These are phyloP conservation scores for Pangasius djambal DNA, from an alignment of 2,797 vertebrate genomes.

Conservation along the genomic window DNA sequence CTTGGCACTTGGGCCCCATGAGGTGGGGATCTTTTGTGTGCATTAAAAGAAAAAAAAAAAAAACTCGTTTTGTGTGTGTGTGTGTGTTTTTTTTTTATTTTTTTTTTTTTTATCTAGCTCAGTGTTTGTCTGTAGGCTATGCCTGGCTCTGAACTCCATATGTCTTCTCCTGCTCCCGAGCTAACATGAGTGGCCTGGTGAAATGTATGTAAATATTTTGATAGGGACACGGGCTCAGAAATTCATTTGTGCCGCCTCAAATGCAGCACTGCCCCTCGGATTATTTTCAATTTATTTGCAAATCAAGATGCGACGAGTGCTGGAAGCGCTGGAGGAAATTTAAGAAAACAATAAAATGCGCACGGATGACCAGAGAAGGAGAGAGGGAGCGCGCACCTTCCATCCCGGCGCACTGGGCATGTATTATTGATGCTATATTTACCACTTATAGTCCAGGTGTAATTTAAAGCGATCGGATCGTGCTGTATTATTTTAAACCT, in stretches of 20 bases:
- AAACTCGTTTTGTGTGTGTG: neutral
- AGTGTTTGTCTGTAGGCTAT: conserved; percentile 43
- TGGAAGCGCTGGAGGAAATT: conserved; percentile 79
- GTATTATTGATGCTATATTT: conserved; percentile 78
- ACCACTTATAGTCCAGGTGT: conserved; percentile 62
- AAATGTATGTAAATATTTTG: conserved; percentile 99
- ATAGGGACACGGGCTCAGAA: conserved; percentile 96
- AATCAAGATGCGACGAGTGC: conserved; percentile 95
- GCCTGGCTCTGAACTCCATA: conserved; percentile 60
- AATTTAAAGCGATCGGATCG: conserved; percentile 70
- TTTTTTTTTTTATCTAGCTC: conserved; percentile 36
- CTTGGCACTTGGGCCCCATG: conserved; percentile 36
- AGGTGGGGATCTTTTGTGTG: conserved; percentile 18
- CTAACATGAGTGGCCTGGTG: conserved; percentile 96
- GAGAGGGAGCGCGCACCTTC: conserved; percentile 78
- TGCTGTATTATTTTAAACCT: conserved; percentile 48
- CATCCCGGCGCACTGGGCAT: conserved; percentile 84
- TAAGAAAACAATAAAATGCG: conserved; percentile 85
- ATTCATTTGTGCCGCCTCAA: conserved; percentile 93
- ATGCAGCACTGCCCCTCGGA: conserved; percentile 89
- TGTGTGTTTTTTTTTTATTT: conserved; percentile 16
- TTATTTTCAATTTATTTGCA: conserved; percentile 99
- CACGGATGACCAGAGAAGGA: conserved; percentile 78
- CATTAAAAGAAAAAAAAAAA: neutral
- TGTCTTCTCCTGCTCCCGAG: conserved; percentile 88